These are phyloP conservation scores for Parnassius apollo DNA, from an alignment of 2,888 invertebrate genomes.

Conservation along the genomic window DNA sequence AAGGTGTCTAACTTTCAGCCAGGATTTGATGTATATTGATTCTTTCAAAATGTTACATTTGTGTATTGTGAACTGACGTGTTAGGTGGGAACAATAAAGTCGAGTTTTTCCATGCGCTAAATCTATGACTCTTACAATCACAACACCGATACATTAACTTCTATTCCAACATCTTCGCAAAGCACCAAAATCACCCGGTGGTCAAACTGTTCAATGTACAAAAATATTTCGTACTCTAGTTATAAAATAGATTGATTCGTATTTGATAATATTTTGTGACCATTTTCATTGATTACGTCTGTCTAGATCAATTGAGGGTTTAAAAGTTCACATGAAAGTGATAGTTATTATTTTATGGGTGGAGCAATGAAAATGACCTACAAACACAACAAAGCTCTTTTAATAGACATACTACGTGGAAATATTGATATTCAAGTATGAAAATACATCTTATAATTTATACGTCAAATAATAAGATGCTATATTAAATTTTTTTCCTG, in stretches of 20 bases:
- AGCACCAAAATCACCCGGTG: constrained; percentile 76
- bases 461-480: constrained; percentile 2
- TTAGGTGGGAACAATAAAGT: not conserved
- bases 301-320: too few relatives aligned
- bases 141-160: constrained; percentile 54
- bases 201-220: constrained; percentile 58
- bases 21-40: too few relatives aligned
- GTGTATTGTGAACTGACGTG: constrained; percentile 19
- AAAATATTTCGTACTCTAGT: constrained; percentile 43
- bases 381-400: not conserved
- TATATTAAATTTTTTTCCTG: constrained; percentile 34
- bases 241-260: constrained; percentile 5
- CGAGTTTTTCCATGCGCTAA: constrained; percentile 29
- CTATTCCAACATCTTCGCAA: constrained; percentile 49
- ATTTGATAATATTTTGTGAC: not conserved
- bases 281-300: constrained; percentile 1
- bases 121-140: constrained; percentile 43
- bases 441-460: constrained; percentile 1
- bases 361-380: constrained; percentile 1
- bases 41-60: constrained; percentile 5
- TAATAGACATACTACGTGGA: not conserved
- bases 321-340: too few relatives aligned
- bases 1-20: too few relatives aligned
- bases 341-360: not conserved
- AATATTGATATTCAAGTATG: constrained; percentile 3